phyloP scores from a whole-genome alignment of 2,888 invertebrate genomes.

The Sicus ferrugineus region DNA sequence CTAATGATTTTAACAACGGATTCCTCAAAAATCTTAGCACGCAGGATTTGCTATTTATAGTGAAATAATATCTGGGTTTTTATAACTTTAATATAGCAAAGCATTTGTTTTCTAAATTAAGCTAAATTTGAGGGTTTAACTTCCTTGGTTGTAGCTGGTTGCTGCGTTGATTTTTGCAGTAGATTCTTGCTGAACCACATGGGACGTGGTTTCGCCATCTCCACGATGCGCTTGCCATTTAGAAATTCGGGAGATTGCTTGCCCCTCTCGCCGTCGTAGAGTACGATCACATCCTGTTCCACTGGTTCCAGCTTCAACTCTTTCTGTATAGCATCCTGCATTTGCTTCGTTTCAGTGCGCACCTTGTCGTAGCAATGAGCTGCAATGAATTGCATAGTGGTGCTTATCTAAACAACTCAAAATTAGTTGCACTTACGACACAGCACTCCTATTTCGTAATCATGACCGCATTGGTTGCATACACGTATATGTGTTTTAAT shows the following conservation, averaged over 20 bases:
- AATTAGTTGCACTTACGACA: conserved; percentile 74
- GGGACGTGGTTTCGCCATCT: conserved; percentile 85
- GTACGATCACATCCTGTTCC: conserved; percentile 84
- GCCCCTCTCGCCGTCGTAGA: conserved; percentile 83
- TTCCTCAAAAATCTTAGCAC: conserved; percentile 70
- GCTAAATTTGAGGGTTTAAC: conserved; percentile 78
- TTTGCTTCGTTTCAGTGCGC: conserved; percentile 79
- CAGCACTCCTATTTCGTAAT: conserved; percentile 78
- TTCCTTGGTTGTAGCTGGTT: conserved; percentile 74
- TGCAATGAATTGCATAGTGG: conserved; percentile 62
- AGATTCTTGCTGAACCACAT: conserved; percentile 89
- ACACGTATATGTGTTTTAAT: conserved; percentile 78
- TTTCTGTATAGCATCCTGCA: conserved; percentile 78
- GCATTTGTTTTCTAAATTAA: conserved; percentile 63
- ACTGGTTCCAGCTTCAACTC: conserved; percentile 76
- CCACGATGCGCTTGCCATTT: conserved; percentile 81
- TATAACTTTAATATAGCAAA: neutral
- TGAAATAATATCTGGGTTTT: neutral
- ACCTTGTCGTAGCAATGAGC: conserved; percentile 87
- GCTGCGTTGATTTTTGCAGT: conserved; percentile 78
- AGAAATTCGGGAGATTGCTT: conserved; percentile 70
- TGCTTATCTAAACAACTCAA: neutral
- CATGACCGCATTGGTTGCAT: conserved; percentile 85
- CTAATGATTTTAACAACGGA: conserved; percentile 86
- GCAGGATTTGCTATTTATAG: conserved; percentile 24